phyloP scores from a whole-genome alignment of 2,888 invertebrate genomes.

The Ceriagrion tenellum region DNA sequence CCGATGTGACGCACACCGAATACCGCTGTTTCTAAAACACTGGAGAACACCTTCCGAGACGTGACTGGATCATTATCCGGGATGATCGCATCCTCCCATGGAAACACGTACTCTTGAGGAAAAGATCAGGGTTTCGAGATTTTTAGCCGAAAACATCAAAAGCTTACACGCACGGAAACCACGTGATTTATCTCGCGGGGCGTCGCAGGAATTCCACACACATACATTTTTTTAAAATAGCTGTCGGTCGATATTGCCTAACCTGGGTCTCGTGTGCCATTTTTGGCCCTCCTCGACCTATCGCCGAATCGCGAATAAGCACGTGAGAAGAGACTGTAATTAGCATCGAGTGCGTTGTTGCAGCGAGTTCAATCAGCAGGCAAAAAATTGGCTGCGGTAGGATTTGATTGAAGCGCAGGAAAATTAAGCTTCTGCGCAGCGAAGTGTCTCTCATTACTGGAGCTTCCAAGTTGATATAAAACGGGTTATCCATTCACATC shows the following conservation, averaged over 20 bases:
- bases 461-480: too few relatives aligned
- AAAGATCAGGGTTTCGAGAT: neutral
- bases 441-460: neutral
- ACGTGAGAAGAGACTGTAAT: neutral
- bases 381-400: too few relatives aligned
- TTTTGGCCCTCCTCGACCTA: neutral
- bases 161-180: conserved; percentile 16
- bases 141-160: neutral
- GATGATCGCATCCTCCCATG: neutral
- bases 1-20: neutral
- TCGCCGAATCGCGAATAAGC: neutral
- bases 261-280: neutral
- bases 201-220: neutral
- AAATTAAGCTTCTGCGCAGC: neutral
- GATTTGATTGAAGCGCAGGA: neutral
- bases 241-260: neutral
- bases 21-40: neutral
- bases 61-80: conserved; percentile 37
- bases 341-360: neutral
- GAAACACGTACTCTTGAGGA: neutral
- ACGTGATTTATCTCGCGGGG: neutral
- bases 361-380: neutral
- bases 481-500: too few relatives aligned
- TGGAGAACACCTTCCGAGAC: conserved; percentile 31
- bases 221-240: neutral